Evolutionary conservation across 2,888 invertebrate species (phyloP), one percentile per base, ranked within the genome.

Genomic region (Acronicta psi): DNA sequence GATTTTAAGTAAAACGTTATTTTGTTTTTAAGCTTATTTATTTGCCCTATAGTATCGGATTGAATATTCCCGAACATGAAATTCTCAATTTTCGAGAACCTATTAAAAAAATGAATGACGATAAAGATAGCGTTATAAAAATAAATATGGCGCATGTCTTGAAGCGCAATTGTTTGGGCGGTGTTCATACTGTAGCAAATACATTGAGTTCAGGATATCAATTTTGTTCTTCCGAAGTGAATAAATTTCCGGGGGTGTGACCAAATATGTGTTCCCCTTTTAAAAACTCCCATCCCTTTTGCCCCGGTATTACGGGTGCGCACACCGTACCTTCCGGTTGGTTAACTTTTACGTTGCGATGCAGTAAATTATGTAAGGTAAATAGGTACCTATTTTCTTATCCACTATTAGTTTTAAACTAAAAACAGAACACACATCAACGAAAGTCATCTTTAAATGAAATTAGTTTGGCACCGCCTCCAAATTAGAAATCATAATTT

Each of bases 1-100:
- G 93, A 93, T 93, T 92, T 91, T 92, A 92, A 93, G 93, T 93
- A 94, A 93, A 93, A 93, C 83, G 90, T 91, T 93, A 92, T 92
- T 93, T 93, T 93, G 92, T 94, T 93, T 93, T 86, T 80, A 86
- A 84, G 89, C 90, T 91, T 90, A 89, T 92, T 93, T 92, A 92
- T 92, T 93, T 91, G 86, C 83, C 86, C 87, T 83, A 57, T 47
- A 45, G 49, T 69, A 62, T 65, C 54, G 56, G 75, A 68, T 54
- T 50, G 29, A 60, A 50, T 58, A 63, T 62, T 75, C 69, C 75
- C 51, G 53, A 65, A 55, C 49, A 51, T 67, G 45, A 63, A 60
- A 63, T 70, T 57, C 52, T 59, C 59, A 43, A 55, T 73, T 69
- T 34, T 71, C 44, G n/a, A 56, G 55, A 70, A 53, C 61, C 60